Conservation (phyloP, 2,888 invertebrate genomes). For the Gymnoscelis rufifasciata region DNA sequence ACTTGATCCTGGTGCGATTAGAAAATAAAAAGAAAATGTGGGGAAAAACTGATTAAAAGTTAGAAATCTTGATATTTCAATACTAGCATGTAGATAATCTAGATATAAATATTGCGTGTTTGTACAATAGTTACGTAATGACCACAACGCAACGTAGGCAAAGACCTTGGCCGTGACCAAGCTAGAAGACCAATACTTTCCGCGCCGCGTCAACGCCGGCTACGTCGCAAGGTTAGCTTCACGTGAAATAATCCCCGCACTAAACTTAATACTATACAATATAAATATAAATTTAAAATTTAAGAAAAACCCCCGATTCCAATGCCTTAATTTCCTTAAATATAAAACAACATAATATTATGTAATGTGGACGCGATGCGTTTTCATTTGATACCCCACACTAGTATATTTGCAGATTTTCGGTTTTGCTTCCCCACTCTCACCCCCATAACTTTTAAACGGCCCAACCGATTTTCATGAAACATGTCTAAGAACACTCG, state of each 20-base stretch:
- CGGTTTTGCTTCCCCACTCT: too few relatives aligned
- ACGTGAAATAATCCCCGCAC: slow-evolving; percentile 41
- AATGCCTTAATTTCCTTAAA: too few relatives aligned
- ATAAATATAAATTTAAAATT: too few relatives aligned
- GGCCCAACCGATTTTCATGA: too few relatives aligned
- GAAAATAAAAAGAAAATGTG: background rate
- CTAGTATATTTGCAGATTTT: too few relatives aligned
- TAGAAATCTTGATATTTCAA: background rate
- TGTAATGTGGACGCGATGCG: too few relatives aligned
- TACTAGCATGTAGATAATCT: slow-evolving; percentile 18
- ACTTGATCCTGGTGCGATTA: too few relatives aligned
- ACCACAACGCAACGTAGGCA: slow-evolving; percentile 48
- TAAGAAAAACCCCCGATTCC: too few relatives aligned
- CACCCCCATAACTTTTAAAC: too few relatives aligned
- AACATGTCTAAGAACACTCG: too few relatives aligned
- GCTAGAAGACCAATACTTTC: slow-evolving; percentile 45
- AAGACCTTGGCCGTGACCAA: slow-evolving; percentile 77
- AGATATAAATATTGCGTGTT: slow-evolving; percentile 38
- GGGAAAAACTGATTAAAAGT: background rate
- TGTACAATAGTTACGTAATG: slow-evolving; percentile 60
- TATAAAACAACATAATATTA: too few relatives aligned
- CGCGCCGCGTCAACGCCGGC: slow-evolving; percentile 42
- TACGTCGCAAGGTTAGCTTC: slow-evolving; percentile 43
- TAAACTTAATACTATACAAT: slow-evolving; percentile 6
- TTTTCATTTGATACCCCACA: too few relatives aligned